Conservation (phyloP, 1,140 invertebrate species). For the Hylyphantes graminicola region DNA sequence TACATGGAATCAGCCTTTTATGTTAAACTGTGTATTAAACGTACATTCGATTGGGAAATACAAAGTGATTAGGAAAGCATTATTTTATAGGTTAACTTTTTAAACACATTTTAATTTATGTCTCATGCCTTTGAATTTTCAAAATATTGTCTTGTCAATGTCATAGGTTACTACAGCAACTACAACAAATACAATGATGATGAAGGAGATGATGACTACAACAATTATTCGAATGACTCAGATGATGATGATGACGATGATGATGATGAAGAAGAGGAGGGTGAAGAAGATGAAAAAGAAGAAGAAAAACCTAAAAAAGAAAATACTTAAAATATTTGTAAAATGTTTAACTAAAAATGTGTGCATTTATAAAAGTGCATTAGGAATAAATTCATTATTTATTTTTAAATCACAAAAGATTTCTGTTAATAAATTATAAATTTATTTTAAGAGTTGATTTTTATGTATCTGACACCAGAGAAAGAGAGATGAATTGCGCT, state of each 20-base stretch:
- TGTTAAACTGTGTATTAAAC: no score
- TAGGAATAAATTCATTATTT: constrained; percentile 35
- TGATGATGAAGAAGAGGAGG: constrained; percentile 63
- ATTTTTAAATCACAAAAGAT: constrained; percentile 2
- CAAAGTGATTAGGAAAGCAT: no score
- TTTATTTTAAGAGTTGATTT: no score
- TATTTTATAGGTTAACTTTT: neutral
- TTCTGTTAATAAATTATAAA: no score
- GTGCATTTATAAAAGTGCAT: neutral
- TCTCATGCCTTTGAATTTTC: neutral
- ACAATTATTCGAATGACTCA: constrained; percentile 42
- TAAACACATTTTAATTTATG: neutral
- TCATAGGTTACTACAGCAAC: neutral
- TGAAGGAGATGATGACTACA: constrained; percentile 45
- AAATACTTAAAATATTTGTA: constrained; percentile 24
- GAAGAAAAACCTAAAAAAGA: constrained; percentile 56
- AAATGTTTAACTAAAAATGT: constrained; percentile 1
- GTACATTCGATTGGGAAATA: no score
- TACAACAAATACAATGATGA: constrained; percentile 52
- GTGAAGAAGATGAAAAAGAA: constrained; percentile 63
- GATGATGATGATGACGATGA: constrained; percentile 62
- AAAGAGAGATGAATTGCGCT: no score
- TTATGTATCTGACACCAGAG: no score
- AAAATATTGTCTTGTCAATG: neutral
- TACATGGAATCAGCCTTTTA: no score